Conservation (phyloP, 2,113 vertebrate species). For the Gracilinanus agilis region DNA sequence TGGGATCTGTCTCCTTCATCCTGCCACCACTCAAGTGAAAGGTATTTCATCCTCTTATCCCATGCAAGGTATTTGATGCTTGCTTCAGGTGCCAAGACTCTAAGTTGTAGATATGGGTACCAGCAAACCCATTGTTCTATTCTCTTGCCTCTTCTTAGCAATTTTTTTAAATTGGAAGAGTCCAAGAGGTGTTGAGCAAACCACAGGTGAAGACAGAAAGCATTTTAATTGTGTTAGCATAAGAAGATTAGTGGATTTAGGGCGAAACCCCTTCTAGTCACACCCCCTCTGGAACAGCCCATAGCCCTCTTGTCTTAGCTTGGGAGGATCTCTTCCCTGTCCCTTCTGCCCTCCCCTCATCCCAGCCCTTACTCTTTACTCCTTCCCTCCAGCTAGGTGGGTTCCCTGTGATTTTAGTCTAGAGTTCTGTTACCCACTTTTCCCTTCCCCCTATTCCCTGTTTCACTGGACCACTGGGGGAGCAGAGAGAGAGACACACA, state of each 20-base stretch:
- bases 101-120: background rate
- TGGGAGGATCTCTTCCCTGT: background rate
- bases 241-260: background rate
- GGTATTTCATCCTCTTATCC: background rate
- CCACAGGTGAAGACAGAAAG: background rate
- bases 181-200: background rate
- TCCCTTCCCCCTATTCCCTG: background rate
- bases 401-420: background rate
- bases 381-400: background rate
- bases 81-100: background rate
- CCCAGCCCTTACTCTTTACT: background rate
- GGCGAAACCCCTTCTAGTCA: background rate
- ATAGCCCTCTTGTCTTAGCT: background rate
- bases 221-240: background rate
- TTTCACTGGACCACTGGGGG: background rate
- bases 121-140: background rate
- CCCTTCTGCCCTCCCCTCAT: no score
- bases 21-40: background rate
- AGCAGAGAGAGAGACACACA: background rate
- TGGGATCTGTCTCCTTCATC: background rate
- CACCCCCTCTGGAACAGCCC: background rate
- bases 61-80: background rate
- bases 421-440: background rate
- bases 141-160: background rate
- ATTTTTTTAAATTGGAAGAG: background rate